Evolutionary conservation across 1,140 invertebrate species (phyloP), one percentile per base, ranked within the genome.

Genomic region (Tenebrio molitor): DNA sequence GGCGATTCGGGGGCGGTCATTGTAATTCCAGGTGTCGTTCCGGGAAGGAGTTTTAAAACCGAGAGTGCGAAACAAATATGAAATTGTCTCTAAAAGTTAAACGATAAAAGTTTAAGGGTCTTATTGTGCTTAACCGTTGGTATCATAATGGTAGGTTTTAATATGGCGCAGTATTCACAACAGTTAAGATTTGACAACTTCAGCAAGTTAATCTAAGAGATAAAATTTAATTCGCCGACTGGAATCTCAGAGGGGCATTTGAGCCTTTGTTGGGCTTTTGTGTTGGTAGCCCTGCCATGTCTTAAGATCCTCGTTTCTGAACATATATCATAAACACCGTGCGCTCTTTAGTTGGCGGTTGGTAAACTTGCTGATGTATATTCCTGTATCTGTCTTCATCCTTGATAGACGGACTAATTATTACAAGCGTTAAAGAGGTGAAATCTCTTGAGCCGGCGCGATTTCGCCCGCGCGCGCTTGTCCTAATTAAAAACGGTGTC

Each of bases 151-250:
- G 74, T 58, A 25, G 58, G 64, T 73, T 75, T 75, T 75, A 75
- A 75, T 75, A 70, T 72, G 42, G 70, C 39, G 63, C 67, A 17
- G 67, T 66, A 72, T 72, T 73, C 74, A 65, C 74, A 70, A 75
- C 74, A 41, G 74, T 76, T 76, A 76, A 67, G 66, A 74, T 76
- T 76, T 76, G 75, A 76, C 75, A 76, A 76, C 75, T 72, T 71
- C 50, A 72, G 69, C 73, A 74, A 74, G 75, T 76, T 76, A 76
- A 76, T 76, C 75, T 76, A 39, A 29, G 69, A 74, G 74, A 76
- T 76, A 76, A 76, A 76, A 76, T 76, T 76, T 76, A 76, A 76
- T 76, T 74, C 75, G 62, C 75, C 44, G 16, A 41, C 44, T 50
- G 69, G 69, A 65, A 53, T 68, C 75, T 74, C 75, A n/a, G 46